A percentile compares a stretch with the other conserved stretches of the same genome.
Evolutionary conservation across 2,888 invertebrate genomes (phyloP).

Genomic region (Corythucha ciliata): DNA sequence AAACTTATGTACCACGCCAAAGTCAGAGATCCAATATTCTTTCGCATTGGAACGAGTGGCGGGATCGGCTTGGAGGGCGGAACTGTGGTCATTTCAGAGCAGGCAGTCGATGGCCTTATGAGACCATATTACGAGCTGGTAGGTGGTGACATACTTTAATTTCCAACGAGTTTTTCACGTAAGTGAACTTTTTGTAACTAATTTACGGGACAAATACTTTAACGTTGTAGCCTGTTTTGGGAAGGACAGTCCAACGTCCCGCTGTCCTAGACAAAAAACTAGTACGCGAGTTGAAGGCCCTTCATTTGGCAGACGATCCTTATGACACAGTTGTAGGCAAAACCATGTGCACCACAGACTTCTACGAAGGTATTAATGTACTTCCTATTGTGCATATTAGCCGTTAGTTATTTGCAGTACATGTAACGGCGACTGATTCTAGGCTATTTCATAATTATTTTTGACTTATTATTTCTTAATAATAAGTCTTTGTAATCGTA

Average conservation of each 20-base stretch:
- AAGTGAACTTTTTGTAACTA: too few relatives aligned
- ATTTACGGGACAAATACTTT: too few relatives aligned
- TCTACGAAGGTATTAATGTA: conserved; percentile 97
- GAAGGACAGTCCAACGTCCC: conserved; percentile 69
- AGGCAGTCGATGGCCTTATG: conserved; percentile 79
- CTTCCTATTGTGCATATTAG: too few relatives aligned
- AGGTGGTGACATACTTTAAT: conserved; percentile 39
- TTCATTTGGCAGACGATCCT: conserved; percentile 67
- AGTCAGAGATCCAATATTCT: conserved; percentile 78
- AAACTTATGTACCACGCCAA: conserved; percentile 92
- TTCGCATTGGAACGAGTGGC: conserved; percentile 87
- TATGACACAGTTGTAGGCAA: conserved; percentile 82
- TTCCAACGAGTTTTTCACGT: too few relatives aligned
- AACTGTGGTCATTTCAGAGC: conserved; percentile 86
- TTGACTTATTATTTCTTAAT: too few relatives aligned
- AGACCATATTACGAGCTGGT: conserved; percentile 76
- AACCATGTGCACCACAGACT: conserved; percentile 95
- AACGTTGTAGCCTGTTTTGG: conserved; percentile 62
- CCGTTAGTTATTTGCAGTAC: too few relatives aligned
- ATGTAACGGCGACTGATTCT: too few relatives aligned
- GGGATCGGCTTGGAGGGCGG: conserved; percentile 88
- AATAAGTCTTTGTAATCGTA: too few relatives aligned
- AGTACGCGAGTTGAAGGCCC: conserved; percentile 64
- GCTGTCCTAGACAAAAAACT: conserved; percentile 75
- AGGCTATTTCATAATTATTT: too few relatives aligned